Percentiles rank a stretch among this genome's conserved stretches.
Conservation (phyloP, 2,113 vertebrate species). For the Verasper variegatus region DNA sequence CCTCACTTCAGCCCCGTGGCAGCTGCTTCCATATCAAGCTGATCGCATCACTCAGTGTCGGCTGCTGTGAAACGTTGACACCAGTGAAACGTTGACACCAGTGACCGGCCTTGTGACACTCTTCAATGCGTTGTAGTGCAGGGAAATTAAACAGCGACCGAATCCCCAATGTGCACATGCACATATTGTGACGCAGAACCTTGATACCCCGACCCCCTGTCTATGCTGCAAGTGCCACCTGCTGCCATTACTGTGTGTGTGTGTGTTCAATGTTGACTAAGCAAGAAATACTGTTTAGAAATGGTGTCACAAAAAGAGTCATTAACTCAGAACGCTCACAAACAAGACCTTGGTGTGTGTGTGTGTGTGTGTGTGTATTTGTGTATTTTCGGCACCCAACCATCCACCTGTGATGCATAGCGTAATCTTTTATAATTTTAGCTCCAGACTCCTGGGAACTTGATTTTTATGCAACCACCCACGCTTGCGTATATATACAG, state of each 20-base stretch:
- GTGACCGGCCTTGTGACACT: slow-evolving; percentile 13
- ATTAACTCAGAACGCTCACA: too few species aligned
- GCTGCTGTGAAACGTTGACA: neutral
- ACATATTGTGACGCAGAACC: neutral
- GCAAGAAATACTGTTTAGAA: too few species aligned
- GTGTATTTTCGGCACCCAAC: neutral
- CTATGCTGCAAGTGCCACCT: neutral
- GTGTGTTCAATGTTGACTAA: too few species aligned
- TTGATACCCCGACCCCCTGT: neutral
- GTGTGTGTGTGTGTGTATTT: neutral
- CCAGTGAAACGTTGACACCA: too few species aligned
- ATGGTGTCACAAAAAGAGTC: too few species aligned
- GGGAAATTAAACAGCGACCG: neutral
- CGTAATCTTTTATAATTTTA: slow-evolving; percentile 63
- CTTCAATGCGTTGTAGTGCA: neutral
- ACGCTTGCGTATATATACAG: slow-evolving; percentile 51
- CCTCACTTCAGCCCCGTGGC: slow-evolving; percentile 18
- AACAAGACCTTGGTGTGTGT: neutral
- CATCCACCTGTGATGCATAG: slow-evolving; percentile 60
- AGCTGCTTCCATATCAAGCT: slow-evolving; percentile 32
- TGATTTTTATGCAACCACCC: slow-evolving; percentile 60
- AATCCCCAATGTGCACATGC: neutral
- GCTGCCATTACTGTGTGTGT: neutral
- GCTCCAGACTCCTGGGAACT: slow-evolving; percentile 63
- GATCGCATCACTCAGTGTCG: slow-evolving; percentile 20